phyloP scores from a whole-genome alignment of 2,113 vertebrate species.

The Boulengerochromis microlepis region DNA sequence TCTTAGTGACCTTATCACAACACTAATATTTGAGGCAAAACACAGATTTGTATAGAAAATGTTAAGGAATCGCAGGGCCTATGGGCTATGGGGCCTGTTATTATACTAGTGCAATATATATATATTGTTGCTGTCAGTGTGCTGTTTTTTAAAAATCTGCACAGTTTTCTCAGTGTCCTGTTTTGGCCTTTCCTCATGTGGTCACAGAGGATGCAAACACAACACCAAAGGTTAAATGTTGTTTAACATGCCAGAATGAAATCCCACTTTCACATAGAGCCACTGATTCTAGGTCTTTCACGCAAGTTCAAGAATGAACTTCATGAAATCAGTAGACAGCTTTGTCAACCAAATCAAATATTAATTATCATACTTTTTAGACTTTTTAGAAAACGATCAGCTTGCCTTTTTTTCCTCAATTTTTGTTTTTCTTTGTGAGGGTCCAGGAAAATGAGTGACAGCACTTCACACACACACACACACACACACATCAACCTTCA shows the following conservation, averaged over 20 bases:
- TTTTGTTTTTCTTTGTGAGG: not conserved
- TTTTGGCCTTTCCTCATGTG: not conserved
- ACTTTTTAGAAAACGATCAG: not conserved
- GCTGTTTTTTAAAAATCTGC: not conserved
- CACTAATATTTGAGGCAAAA: not conserved
- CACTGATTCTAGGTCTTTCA: not conserved
- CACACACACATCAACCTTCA: not conserved
- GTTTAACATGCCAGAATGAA: not conserved
- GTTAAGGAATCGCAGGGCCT: not conserved
- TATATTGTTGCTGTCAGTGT: not conserved
- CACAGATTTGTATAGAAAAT: not conserved
- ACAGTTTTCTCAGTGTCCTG: not conserved
- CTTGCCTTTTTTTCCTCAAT: not conserved
- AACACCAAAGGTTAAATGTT: not conserved
- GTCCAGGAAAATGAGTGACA: not conserved
- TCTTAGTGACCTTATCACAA: not conserved
- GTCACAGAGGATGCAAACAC: not conserved
- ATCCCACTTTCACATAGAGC: not conserved
- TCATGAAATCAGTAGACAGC: no score
- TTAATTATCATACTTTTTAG: accelerated
- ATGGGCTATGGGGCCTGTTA: not conserved
- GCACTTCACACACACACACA: not conserved
- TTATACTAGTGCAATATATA: not conserved
- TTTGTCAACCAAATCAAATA: not conserved
- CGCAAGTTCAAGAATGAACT: not conserved